Percentiles rank a stretch among this genome's conserved stretches.
Conservation (phyloP, 1,140 invertebrate genomes). For the Heliothis subflexa region DNA sequence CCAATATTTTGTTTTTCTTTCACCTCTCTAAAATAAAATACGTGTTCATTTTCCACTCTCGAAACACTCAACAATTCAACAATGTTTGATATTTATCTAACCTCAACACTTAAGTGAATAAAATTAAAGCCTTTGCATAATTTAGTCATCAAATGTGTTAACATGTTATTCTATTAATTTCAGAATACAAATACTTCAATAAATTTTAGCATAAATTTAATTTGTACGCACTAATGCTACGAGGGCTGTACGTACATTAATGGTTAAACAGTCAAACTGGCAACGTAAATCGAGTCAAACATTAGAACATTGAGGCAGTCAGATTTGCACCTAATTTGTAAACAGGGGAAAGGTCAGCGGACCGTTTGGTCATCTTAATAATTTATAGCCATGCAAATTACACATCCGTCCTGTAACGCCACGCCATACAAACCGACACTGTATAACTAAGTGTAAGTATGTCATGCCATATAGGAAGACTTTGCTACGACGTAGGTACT, state of each 20-base stretch:
- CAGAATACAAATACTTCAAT: background rate
- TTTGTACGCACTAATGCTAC: background rate
- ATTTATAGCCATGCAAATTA: constrained; percentile 62
- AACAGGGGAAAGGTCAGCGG: constrained; percentile 52
- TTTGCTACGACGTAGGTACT: constrained; percentile 1
- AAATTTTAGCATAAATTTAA: background rate
- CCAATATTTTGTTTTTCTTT: background rate
- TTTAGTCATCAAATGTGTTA: background rate
- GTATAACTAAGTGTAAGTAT: background rate
- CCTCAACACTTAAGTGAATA: background rate
- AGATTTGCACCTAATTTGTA: constrained; percentile 58
- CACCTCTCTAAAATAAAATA: background rate
- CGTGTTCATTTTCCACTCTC: background rate
- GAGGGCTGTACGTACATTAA: background rate
- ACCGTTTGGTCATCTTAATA: constrained; percentile 58
- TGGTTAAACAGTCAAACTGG: background rate
- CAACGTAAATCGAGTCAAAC: background rate
- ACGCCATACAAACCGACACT: constrained; percentile 23
- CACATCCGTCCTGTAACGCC: constrained; percentile 51
- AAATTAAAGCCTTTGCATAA: background rate
- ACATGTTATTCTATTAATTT: constrained; percentile 7
- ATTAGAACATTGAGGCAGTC: constrained; percentile 39
- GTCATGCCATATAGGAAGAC: background rate
- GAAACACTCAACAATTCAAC: background rate
- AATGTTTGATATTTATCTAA: background rate